Percentiles rank a stretch among this genome's conserved stretches.
Evolutionary conservation across 2,888 invertebrate species (phyloP).

Genomic region (Meteorus colon): DNA sequence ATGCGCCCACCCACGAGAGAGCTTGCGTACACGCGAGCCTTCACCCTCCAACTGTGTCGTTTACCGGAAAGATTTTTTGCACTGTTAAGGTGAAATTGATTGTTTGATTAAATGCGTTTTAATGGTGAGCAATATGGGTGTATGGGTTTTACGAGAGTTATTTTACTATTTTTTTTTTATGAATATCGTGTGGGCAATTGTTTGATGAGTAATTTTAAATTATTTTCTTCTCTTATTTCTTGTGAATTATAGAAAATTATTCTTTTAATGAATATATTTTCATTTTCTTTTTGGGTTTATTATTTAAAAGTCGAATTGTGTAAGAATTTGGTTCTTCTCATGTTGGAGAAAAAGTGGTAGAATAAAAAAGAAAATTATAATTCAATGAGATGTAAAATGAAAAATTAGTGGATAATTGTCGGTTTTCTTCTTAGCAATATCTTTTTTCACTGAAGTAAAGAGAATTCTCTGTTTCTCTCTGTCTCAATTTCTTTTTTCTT

Average conservation of each 20-base stretch:
- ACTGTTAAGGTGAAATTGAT: slow-evolving; percentile 8
- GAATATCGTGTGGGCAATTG: too few species aligned
- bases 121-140: background rate
- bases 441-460: slow-evolving; percentile 1
- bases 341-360: background rate
- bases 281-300: too few species aligned
- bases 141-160: background rate
- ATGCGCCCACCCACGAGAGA: slow-evolving; percentile 21
- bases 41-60: slow-evolving; percentile 13
- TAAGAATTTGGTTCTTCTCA: background rate
- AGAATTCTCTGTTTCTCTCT: background rate
- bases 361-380: background rate
- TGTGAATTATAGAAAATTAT: background rate
- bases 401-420: slow-evolving; percentile 12
- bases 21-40: slow-evolving; percentile 19
- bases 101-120: slow-evolving; percentile 18
- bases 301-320: too few species aligned
- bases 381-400: background rate
- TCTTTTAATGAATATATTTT: too few species aligned
- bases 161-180: background rate
- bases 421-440: background rate
- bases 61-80: slow-evolving; percentile 27
- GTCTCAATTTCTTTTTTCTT: background rate
- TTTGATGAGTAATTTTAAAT: background rate
- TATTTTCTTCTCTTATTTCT: background rate